Evolutionary conservation across 2,797 vertebrate species (phyloP).

Genomic region (Alectoris magna): DNA sequence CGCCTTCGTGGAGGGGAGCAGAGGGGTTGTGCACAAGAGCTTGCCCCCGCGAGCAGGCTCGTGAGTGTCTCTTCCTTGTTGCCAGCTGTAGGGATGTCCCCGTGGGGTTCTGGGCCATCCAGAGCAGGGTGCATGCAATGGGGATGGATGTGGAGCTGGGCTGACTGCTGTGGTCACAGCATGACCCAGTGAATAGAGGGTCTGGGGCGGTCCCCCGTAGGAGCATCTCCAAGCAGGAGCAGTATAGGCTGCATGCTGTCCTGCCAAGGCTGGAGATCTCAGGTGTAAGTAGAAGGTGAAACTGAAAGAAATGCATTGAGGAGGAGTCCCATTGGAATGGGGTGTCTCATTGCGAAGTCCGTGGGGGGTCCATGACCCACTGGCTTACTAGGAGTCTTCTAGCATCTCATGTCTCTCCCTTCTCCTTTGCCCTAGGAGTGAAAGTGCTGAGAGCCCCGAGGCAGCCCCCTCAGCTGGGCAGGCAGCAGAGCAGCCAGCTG

Average conservation of each 20-base stretch:
- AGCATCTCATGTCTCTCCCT: accelerated
- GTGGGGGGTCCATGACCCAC: background rate
- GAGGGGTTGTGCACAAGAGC: slow-evolving; percentile 89
- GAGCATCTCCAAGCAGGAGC: background rate
- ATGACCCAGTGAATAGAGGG: background rate
- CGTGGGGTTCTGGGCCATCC: accelerated
- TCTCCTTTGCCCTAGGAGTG: slow-evolving; percentile 77
- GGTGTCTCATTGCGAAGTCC: background rate
- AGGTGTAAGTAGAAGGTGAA: background rate
- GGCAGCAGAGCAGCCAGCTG: slow-evolving; percentile 84
- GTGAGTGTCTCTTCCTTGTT: slow-evolving; percentile 80
- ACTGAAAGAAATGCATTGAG: accelerated
- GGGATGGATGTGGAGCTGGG: background rate
- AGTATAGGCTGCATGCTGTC: accelerated
- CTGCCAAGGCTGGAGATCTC: background rate
- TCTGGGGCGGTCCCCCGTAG: too few species aligned
- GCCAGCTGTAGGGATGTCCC: background rate
- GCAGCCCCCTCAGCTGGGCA: slow-evolving; percentile 75
- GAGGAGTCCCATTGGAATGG: accelerated
- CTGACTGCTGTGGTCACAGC: accelerated
- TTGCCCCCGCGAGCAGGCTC: slow-evolving; percentile 90
- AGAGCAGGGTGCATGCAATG: accelerated
- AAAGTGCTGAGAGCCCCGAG: slow-evolving; percentile 91
- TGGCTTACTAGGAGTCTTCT: background rate
- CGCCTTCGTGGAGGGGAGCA: slow-evolving; percentile 88